Evolutionary conservation across 2,888 invertebrate species (phyloP), one percentile per base, ranked within the genome.

Genomic region (Tachina grossa): DNA sequence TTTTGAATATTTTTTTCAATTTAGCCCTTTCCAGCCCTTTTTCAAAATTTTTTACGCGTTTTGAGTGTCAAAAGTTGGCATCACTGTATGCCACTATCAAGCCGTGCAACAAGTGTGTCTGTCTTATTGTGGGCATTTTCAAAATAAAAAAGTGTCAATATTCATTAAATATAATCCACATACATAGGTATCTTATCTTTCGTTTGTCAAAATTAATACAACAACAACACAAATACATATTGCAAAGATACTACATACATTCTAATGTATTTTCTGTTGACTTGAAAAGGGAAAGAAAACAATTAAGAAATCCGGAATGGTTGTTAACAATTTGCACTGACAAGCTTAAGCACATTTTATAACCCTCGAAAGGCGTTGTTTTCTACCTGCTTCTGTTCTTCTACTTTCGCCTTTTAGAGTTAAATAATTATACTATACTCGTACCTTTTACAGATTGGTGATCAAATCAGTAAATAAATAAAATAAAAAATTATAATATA

Each of bases 321-420:
- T 59, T 68, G 77, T 65, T 65, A 65, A 49, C 57, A 68, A 68
- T 57, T 63, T 63, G 49, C 65, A 19, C n/a, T 22, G 63, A 19
- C 47, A 55, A 39, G 49, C 43, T 49, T 22, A 72, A 55, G 9
- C 53, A 78, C 53, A 78, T 53, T 71, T 16, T n/a, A 47, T 65
- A 53, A 16, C 19, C n/a, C 8, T 47, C 14, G 11, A 61, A 45
- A 47, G 68, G 55, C 69, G 65, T 76, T 76, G 22, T 55, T 80
- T 65, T 49, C 49, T 71, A 80, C 84, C 79, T 84, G 75, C 43
- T 71, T 65, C 59, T 84, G 63, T 59, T 66, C 51, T 53, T 65
- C 41, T 13, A 19, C 22, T 57, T 57, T 72, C 19, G 16, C 31
- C 31, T 66, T 31, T 41, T 11, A 22, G 16, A 63, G n/a, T n/a